Base-by-base conservation (phyloP, 2,113 vertebrate genomes). In the Toxostoma redivivum region DNA sequence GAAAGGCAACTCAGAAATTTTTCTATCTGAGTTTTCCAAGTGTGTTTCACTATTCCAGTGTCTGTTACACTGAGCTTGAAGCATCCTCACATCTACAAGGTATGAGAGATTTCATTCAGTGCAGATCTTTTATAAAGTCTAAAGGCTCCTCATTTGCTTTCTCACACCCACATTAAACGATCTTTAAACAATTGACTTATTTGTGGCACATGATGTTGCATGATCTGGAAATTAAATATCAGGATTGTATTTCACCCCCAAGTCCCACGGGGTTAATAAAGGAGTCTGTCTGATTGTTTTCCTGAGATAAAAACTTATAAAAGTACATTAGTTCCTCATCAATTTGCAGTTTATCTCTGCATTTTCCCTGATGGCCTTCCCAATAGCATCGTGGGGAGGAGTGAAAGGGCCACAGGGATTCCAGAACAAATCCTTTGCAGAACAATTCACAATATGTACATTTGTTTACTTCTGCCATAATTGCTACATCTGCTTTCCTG, bases 381-480 rank as follows among this genome's bases (percentile, higher is more conserved):
- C 61, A 79, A 25, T 5, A 77, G 58, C 67, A 57, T 33, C 15
- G 1, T 38, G 54, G 62, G 40, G 64, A 86, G 42, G 45, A 88
- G 6, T 60, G 48, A 88, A 85, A 82, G 25, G 54, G 72, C 86
- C 44, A 53, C 12, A 2, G 64, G 57, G 86, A 92, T 91, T 94
- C 82, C 10, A 1, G 56, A 86, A 78, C 47, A 91, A 90, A 83
- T 51, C 66, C 51, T 94, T 48, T 78, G 60, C 48, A 64, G 57
- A 81, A 56, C 88, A 74, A 94, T 84, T 92, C 92, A 86, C 80
- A 89, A 35, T 84, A 92, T 27, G 72, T 86, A 74, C 61, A 62
- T 78, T 78, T 95, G 87, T 91, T 95, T 95, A 94, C 53, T 81
- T 94, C 60, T 12, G 6, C 76, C 28, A 13, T 79, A 94, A 95